Base-by-base conservation (phyloP, 2,797 vertebrate species). In the Lacerta bilineata region DNA sequence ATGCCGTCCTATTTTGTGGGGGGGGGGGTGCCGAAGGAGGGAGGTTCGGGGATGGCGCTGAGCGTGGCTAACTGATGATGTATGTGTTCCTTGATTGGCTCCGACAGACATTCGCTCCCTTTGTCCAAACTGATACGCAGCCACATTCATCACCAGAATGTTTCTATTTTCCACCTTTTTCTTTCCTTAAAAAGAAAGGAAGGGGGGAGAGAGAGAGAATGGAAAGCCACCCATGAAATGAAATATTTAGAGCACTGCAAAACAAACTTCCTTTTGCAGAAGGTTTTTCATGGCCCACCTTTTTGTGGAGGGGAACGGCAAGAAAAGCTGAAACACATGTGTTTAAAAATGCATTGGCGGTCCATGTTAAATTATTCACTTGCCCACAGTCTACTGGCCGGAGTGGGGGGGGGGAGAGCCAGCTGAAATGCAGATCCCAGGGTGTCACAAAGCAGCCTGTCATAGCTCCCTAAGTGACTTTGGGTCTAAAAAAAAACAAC, bases 111-210 rank as follows among this genome's bases (percentile, higher is more conserved):
- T 89, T 86, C 83, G 87, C 90, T 90, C 76, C 79, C 86, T 46
- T 36, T 80, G 91, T 94, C 93, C 86, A 36, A 77, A 88, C 75
- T 46, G 91, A 93, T 94, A 83, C 75, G 74, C 33, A 2, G 72
- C n/a, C 86, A 36, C 84, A 79, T 95, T 91, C 86, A 91, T 94
- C 90, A 91, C 68, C 74, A 78, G 9, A 89, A 64, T 76, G 80
- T 91, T 93, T 93, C 90, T 10, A 59, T 92, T 91, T 92, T 17
- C 25, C 33, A 8, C 29, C n/a, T 76, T 86, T 84, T 11, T 36
- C 5, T 41, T 64, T 41, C 29, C 23, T 64, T 4, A 5, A 18
- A 20, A 64, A 64, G 20, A 64, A 64, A 23, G 8, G 5, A 1
- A 43, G 5, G 15, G 46, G 33, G 5, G 6, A 41, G 5, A 64